Conservation (phyloP, 2,888 invertebrate species). For the Leptopterna dolabrata region DNA sequence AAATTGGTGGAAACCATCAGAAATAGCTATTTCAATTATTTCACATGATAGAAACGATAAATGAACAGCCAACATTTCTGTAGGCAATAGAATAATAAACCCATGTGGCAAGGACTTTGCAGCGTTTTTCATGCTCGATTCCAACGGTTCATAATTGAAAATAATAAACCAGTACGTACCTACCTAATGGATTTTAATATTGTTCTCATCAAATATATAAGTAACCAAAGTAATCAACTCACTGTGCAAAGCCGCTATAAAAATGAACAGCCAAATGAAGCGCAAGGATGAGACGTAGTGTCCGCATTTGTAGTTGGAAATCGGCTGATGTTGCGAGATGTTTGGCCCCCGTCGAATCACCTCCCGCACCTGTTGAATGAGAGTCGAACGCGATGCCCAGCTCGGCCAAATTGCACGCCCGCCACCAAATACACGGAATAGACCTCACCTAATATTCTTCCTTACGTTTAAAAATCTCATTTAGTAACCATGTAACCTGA, state of each 20-base stretch:
- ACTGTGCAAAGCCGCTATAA: background rate
- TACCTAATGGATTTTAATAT: too few relatives aligned
- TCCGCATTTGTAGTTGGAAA: slow-evolving; percentile 6
- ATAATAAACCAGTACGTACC: too few relatives aligned
- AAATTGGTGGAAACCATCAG: too few relatives aligned
- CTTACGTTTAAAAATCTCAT: slow-evolving; percentile 35
- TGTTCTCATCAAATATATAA: too few relatives aligned
- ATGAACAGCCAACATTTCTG: too few relatives aligned
- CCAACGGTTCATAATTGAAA: too few relatives aligned
- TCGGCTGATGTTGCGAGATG: background rate
- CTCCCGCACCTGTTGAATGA: background rate
- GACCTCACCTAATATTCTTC: slow-evolving; percentile 45
- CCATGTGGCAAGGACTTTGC: too few relatives aligned
- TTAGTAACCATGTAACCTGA: slow-evolving; percentile 48
- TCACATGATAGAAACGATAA: too few relatives aligned
- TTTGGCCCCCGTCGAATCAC: background rate
- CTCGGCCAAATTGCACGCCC: slow-evolving; percentile 4
- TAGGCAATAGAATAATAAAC: too few relatives aligned
- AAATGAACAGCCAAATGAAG: background rate
- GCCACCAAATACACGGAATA: background rate
- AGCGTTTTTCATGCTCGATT: too few relatives aligned
- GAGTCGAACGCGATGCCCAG: background rate
- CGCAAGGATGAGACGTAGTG: background rate
- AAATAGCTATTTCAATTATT: too few relatives aligned
- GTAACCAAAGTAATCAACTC: background rate